A percentile compares a stretch with the other conserved stretches of the same genome.
phyloP scores from a whole-genome alignment of 2,888 invertebrate genomes.

The Agonum fuliginosum region DNA sequence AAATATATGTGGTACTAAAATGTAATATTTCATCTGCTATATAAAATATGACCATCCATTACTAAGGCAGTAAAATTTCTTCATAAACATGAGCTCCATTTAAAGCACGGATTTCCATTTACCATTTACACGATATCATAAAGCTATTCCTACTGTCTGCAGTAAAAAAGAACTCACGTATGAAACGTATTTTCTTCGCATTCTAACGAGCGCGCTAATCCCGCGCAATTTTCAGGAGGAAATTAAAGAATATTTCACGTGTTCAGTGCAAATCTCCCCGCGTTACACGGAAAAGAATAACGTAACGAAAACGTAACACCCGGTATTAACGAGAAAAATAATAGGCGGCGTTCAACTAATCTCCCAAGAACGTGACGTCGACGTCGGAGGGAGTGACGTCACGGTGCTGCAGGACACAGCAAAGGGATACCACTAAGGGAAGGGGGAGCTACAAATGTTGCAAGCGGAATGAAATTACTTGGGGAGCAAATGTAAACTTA shows the following conservation, averaged over 20 bases:
- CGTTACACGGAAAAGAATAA: conserved; percentile 44
- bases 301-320: conserved; percentile 10
- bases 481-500: conserved; percentile 27
- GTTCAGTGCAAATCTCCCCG: conserved; percentile 63
- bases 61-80: no score
- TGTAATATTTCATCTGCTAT: no score
- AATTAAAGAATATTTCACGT: conserved; percentile 66
- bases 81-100: background rate
- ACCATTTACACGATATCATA: background rate
- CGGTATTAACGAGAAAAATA: conserved; percentile 56
- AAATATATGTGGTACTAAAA: no score
- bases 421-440: background rate
- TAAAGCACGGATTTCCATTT: background rate
- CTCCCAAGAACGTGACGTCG: conserved; percentile 25
- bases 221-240: conserved; percentile 65
- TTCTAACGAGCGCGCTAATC: conserved; percentile 62
- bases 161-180: conserved; percentile 47
- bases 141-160: conserved; percentile 14
- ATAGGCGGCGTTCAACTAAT: conserved; percentile 52
- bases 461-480: conserved; percentile 22
- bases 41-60: background rate
- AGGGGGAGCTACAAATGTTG: background rate
- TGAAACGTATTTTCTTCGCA: conserved; percentile 48
- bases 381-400: conserved; percentile 25
- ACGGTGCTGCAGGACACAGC: background rate